Evolutionary conservation across 2,797 vertebrate genomes (phyloP), one percentile per base, ranked within the genome.

Genomic region (Labeo calbasu): DNA sequence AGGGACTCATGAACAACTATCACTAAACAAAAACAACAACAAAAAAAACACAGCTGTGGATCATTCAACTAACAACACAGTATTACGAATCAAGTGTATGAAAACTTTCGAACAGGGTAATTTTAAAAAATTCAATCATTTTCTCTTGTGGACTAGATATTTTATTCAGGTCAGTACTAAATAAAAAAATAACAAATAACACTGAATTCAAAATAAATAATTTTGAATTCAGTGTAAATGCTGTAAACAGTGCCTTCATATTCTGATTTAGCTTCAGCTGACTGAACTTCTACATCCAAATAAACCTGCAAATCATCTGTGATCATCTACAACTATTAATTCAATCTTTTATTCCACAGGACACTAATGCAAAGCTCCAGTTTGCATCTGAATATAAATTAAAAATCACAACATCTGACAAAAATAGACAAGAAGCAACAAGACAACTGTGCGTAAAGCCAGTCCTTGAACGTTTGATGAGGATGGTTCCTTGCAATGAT

Each of bases 361-460:
- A 63, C 40, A 63, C 55, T 23, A 59, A 43, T 61, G 55, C 21
- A 23, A 77, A 77, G 28, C 32, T 75, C 36, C 21, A 23, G 32
- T 59, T 36, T 43, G 21, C 32, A 23, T 61, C 75, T 77, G 21
- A 40, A 61, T 46, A 36, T n/a, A 59, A 77, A 77, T 77, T 46
- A 77, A 77, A 46, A 59, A 61, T 77, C 21, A 46, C 75, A 43
- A 61, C 36, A 61, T 59, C 69, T 48, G n/a, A 71, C 69, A 57
- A 59, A 77, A 59, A 43, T 14, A 21, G 19, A 59, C 43, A 40
- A 55, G 53, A 57, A 77, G 14, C n/a, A 19, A 40, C 19, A 77
- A 59, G 73, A 14, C n/a, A 63, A 48, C 69, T 71, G 25, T 17
- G 14, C 61, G 17, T 65, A 63, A 63, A 63, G 28, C 23, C 15